Evolutionary conservation across 1,140 invertebrate species (phyloP).

Genomic region (Centruroides vittatus): DNA sequence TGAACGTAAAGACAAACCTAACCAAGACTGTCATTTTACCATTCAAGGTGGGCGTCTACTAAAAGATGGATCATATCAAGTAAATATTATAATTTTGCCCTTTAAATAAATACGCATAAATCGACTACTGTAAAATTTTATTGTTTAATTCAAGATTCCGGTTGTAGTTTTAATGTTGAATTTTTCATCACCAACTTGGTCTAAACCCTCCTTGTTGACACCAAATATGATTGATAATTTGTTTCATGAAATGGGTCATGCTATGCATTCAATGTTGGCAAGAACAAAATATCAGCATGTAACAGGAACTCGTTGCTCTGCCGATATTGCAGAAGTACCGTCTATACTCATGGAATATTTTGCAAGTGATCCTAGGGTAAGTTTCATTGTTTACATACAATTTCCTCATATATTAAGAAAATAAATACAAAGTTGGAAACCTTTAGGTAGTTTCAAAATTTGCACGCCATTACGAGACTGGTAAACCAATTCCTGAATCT

Average conservation of each 20-base stretch:
- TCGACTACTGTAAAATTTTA: neutral
- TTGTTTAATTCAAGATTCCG: too few species aligned
- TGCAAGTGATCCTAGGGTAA: slow-evolving; percentile 67
- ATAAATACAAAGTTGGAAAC: neutral
- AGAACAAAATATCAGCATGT: slow-evolving; percentile 92
- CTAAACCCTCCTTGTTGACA: slow-evolving; percentile 56
- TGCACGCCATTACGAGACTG: slow-evolving; percentile 81
- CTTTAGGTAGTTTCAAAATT: slow-evolving; percentile 63
- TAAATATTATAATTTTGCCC: slow-evolving; percentile 6
- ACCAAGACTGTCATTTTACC: slow-evolving; percentile 98
- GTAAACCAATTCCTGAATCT: slow-evolving; percentile 59
- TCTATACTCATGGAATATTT: slow-evolving; percentile 98
- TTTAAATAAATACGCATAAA: neutral
- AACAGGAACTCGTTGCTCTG: slow-evolving; percentile 88
- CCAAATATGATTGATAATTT: slow-evolving; percentile 83
- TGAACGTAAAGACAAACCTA: slow-evolving; percentile 69
- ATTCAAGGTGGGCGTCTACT: slow-evolving; percentile 79
- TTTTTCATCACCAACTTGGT: slow-evolving; percentile 46
- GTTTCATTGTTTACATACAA: neutral
- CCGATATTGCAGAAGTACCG: slow-evolving; percentile 97
- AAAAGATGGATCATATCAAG: slow-evolving; percentile 68
- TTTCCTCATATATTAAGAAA: too few species aligned
- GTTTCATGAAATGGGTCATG: slow-evolving; percentile 99
- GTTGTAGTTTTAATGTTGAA: slow-evolving; percentile 89
- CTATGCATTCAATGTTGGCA: slow-evolving; percentile 96